Conservation (phyloP, 37 sponge, comb jelly and placozoan species). For the Aplysina aerophoba region DNA sequence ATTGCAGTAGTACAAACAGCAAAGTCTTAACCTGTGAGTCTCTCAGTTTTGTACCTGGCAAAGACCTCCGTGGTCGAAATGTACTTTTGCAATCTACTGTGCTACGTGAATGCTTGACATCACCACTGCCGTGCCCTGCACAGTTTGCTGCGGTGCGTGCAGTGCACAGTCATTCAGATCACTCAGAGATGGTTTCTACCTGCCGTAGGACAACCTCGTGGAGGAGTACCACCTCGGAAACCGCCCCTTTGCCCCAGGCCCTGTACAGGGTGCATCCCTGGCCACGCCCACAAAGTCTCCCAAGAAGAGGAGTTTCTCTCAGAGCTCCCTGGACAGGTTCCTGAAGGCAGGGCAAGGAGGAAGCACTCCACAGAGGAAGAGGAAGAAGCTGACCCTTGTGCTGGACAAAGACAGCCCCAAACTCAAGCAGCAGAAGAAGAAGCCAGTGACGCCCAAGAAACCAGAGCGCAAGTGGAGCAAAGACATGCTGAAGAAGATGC, state of each 20-base stretch:
- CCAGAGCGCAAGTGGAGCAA: conserved; percentile 35
- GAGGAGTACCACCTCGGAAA: conserved; percentile 15
- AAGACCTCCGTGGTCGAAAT: no score
- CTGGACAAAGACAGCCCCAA: not conserved
- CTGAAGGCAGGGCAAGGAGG: not conserved
- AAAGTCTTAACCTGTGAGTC: no score
- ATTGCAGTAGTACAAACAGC: no score
- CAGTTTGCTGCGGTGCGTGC: no score
- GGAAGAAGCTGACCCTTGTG: conserved; percentile 46
- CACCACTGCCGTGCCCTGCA: no score
- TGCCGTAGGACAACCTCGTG: conserved; percentile 3
- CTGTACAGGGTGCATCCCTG: not conserved
- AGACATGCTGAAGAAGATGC: conserved; percentile 35
- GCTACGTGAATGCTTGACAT: no score
- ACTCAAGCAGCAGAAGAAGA: not conserved
- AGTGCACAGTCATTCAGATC: no score
- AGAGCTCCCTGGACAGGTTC: conserved; percentile 28
- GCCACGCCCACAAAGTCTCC: conserved; percentile 20
- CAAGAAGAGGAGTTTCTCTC: conserved; percentile 30
- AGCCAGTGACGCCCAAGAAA: not conserved
- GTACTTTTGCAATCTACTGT: no score
- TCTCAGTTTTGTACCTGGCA: no score
- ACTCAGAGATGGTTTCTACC: no score
- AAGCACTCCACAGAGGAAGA: conserved; percentile 32
- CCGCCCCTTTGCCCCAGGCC: conserved; percentile 23